Evolutionary conservation across 2,113 vertebrate species (phyloP).

Genomic region (Gopherus evgoodei): DNA sequence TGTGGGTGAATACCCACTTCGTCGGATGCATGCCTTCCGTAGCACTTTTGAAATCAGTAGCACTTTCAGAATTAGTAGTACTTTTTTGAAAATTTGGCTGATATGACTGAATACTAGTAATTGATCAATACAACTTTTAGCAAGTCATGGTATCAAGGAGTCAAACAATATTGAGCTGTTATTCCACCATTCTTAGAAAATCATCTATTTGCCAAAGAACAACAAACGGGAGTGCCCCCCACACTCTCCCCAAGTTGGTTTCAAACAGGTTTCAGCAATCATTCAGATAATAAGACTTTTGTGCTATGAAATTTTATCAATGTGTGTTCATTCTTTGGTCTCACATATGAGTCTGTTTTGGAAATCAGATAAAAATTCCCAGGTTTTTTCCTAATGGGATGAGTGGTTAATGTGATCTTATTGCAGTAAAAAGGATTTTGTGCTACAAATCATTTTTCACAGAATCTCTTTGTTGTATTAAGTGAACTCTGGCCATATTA

Average conservation of each 20-base stretch:
- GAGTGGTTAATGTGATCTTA: constrained; percentile 74
- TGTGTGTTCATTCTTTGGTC: constrained; percentile 67
- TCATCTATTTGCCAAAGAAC: constrained; percentile 27
- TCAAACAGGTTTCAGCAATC: constrained; percentile 69
- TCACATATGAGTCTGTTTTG: constrained; percentile 75
- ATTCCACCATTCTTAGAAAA: constrained; percentile 41
- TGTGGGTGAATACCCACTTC: too few relatives aligned
- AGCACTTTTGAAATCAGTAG: neutral
- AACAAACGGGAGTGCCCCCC: neutral
- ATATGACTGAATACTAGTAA: neutral
- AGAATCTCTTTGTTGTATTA: constrained; percentile 72
- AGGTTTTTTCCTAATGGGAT: constrained; percentile 64
- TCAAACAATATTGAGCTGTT: constrained; percentile 27
- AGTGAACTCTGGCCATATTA: constrained; percentile 63
- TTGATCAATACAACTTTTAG: constrained; percentile 3
- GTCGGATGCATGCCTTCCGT: too few relatives aligned
- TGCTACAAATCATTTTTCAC: constrained; percentile 77
- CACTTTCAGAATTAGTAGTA: neutral
- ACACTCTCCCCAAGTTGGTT: constrained; percentile 28
- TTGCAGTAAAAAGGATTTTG: constrained; percentile 70
- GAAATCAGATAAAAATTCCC: constrained; percentile 78
- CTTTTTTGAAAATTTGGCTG: neutral
- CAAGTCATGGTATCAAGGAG: constrained; percentile 28
- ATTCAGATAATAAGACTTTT: constrained; percentile 74
- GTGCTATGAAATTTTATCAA: constrained; percentile 78